Base-by-base conservation (phyloP, 64 coral and sea anemone genomes). In the Montipora foliosa region DNA sequence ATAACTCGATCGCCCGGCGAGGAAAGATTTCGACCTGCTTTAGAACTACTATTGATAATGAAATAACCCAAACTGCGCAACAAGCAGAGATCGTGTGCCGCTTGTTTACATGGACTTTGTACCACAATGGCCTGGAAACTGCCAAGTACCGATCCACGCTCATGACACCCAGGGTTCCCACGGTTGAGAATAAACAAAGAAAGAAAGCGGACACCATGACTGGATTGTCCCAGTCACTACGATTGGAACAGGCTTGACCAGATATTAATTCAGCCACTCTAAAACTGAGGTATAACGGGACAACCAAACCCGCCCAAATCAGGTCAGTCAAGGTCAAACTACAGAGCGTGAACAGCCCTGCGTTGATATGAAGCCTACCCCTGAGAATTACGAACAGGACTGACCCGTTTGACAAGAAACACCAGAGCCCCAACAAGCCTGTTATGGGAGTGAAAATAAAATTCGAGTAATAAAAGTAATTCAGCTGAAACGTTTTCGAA, bases 121-220 rank as follows among this genome's bases (percentile, higher is more conserved):
- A 86, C 82, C 82, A 86, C 64, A 49, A 8, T 8, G 82, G 82
- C 47, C 47, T 86, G 17, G 45, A 49, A n/a, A 86, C 82, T 8
- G 82, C 82, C n/a, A 86, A 86, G 45, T 86, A 86, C 6, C 82
- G 62, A 72, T 86, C 82, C 16, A 49, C 82, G n/a, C 82, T 86
- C 82, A 86, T 86, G 3, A 86, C 82, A 2, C 64, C 82, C 5
- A 86, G 66, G n/a, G 61, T 86, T 8, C 82, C 82, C 5, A 86
- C 15, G 19, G 66, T 86, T 48, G 82, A 69, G 12, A 86, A 86
- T 9, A 86, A 2, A 10, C 82, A 86, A 1, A 86, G 44, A 51
- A 86, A 86, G 82, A 86, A 86, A 72, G 82, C 68, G 0, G 46
- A 17, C 19, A 86, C 82, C 82, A 86, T 86, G 8, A 86, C 1